A percentile compares a stretch with the other conserved stretches of the same genome.
These are phyloP conservation scores for Intellagama lesueurii DNA, from an alignment of 2,797 vertebrate genomes.

Conservation along the genomic window DNA sequence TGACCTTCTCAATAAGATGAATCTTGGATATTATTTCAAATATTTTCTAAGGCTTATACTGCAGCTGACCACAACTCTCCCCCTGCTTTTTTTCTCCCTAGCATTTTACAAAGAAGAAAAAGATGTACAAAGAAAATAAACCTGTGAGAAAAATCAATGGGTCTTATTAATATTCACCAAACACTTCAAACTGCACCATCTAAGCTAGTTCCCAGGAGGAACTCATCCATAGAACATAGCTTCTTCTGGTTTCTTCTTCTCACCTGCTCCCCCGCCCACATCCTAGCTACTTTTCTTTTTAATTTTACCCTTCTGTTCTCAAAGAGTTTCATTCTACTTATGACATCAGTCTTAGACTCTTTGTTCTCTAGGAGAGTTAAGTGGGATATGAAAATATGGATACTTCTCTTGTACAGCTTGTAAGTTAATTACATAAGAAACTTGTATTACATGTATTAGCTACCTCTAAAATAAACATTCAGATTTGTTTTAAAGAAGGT, in stretches of 20 bases:
- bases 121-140: conserved; percentile 20
- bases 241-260: not conserved
- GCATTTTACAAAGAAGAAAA: conserved; percentile 8
- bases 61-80: not conserved
- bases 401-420: not conserved
- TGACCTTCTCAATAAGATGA: not conserved
- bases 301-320: not conserved
- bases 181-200: conserved; percentile 9
- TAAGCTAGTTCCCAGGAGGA: not conserved
- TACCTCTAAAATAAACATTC: conserved; percentile 15
- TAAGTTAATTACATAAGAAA: conserved; percentile 27
- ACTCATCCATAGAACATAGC: not conserved
- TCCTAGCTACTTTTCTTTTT: not conserved
- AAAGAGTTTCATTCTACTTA: not conserved
- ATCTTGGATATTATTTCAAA: not conserved
- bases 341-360: conserved; percentile 10
- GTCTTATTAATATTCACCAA: conserved; percentile 31
- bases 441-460: conserved; percentile 31
- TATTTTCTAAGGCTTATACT: not conserved
- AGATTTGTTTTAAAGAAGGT: conserved; percentile 6
- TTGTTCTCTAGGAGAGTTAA: conserved; percentile 17
- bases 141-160: conserved; percentile 27
- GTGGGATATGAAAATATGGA: not conserved
- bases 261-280: not conserved
- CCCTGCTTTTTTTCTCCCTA: not conserved